Base-by-base conservation (phyloP, 2,888 invertebrate species). In the Eulithis testata region DNA sequence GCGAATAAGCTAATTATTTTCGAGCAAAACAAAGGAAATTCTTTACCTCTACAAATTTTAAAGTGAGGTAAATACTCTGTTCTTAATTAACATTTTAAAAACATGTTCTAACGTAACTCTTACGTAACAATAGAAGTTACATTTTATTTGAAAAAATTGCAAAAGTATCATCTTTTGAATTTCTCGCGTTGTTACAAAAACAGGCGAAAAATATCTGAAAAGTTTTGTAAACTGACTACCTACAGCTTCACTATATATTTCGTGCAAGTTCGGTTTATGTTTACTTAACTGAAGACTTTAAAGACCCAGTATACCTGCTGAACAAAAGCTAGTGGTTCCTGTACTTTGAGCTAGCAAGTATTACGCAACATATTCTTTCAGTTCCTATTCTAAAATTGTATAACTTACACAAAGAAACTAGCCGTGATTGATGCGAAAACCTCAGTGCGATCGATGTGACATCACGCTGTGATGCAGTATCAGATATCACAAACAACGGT, bases 1-100 rank as follows among this genome's bases (percentile, higher is more conserved):
- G 54, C 53, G 70, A 70, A 72, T 66, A 70, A 60, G 63, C 65
- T 70, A 72, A 72, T 68, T 70, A 70, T 63, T 67, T 67, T 58
- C 43, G 59, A 58, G 21, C 49, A 21, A 49, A 66, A 66, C 66
- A 70, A 68, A 61, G 63, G 62, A 61, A 66, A 65, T 63, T 65
- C 63, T 63, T 61, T 43, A 63, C 58, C 52, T 47, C 58, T 54
- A 59, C 45, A 52, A 57, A 58, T 68, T 63, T 67, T 54, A 60
- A 40, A 53, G 47, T 47, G 56, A 58, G 51, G 56, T 50, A 63
- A 40, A 62, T 56, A 55, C 50, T 60, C 61, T 56, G 47, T 53
- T 61, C 47, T 66, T 51, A 59, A 62, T 62, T 66, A 59, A 60
- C 54, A 62, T 66, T 61, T 62, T 59, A 52, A 31, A 51, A 66